Percentiles rank a stretch among this genome's conserved stretches.
Evolutionary conservation across 2,888 invertebrate genomes (phyloP).

Genomic region (Chorisops tibialis): DNA sequence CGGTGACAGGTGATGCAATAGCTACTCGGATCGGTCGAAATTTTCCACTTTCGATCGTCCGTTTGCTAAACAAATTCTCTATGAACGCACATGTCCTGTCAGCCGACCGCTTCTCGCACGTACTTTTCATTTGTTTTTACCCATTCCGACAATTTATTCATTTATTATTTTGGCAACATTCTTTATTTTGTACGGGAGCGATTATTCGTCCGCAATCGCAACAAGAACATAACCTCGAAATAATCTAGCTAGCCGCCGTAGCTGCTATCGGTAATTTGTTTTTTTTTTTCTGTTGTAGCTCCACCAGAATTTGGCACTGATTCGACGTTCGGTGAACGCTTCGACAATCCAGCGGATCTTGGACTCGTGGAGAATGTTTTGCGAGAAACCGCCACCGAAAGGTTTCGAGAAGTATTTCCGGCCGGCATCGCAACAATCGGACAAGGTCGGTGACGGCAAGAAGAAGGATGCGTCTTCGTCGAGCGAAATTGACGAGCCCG

Average conservation of each 20-base stretch:
- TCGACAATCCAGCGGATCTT: conserved; percentile 56
- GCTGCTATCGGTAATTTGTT: too few species aligned
- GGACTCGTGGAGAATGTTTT: conserved; percentile 63
- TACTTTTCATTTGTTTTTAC: not conserved
- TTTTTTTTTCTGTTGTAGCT: conserved; percentile 41
- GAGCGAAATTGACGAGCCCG: conserved; percentile 39
- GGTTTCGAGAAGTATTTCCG: conserved; percentile 92
- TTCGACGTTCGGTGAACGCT: conserved; percentile 49
- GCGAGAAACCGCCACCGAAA: conserved; percentile 83
- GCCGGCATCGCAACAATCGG: conserved; percentile 58
- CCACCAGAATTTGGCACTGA: conserved; percentile 45
- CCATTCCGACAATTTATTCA: not conserved
- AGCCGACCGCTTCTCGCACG: not conserved
- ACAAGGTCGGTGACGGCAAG: conserved; percentile 44
- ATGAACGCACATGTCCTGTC: conserved; percentile 1
- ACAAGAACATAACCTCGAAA: too few species aligned
- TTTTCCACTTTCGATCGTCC: not conserved
- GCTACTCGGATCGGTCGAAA: conserved; percentile 11
- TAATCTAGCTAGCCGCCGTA: too few species aligned
- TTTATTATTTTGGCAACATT: not conserved
- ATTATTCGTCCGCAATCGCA: not conserved
- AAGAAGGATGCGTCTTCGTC: conserved; percentile 41
- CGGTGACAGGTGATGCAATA: conserved; percentile 35
- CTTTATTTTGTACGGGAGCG: not conserved
- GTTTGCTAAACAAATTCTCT: not conserved